A percentile compares a stretch with the other conserved stretches of the same genome.
Conservation (phyloP, 30 jellyfish, hydroid and myxozoan species). For the Clytia hemisphaerica region DNA sequence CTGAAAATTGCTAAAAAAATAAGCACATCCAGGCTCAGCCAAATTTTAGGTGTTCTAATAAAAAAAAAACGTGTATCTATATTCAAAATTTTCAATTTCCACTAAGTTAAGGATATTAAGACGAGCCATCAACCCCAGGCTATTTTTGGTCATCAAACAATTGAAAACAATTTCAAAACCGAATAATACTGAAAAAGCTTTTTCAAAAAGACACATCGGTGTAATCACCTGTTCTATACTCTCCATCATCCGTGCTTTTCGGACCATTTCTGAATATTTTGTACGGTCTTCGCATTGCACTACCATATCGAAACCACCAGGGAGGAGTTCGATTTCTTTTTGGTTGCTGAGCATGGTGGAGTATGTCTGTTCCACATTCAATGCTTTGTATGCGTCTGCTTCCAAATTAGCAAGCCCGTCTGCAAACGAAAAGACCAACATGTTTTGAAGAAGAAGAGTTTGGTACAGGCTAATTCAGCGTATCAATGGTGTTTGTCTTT, state of each 20-base stretch:
- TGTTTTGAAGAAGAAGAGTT: too few species aligned
- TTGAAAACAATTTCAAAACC: too few species aligned
- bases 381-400: slow-evolving; percentile 43
- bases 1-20: too few species aligned
- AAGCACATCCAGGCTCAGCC: too few species aligned
- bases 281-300: slow-evolving; percentile 37
- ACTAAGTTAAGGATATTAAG: neutral
- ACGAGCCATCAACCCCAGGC: neutral
- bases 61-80: too few species aligned
- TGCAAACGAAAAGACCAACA: neutral
- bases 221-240: slow-evolving; percentile 63
- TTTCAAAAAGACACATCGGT: too few species aligned
- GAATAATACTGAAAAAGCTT: too few species aligned
- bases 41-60: too few species aligned
- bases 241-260: slow-evolving; percentile 72
- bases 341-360: slow-evolving; percentile 57
- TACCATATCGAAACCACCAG: slow-evolving; percentile 26
- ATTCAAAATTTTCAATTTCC: neutral
- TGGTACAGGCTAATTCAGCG: too few species aligned
- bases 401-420: slow-evolving; percentile 66
- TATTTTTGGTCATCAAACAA: too few species aligned
- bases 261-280: slow-evolving; percentile 31
- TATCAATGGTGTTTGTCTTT: too few species aligned
- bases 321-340: slow-evolving; percentile 21
- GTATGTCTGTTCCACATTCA: slow-evolving; percentile 39